A percentile compares a stretch with the other conserved stretches of the same genome.
phyloP scores from a whole-genome alignment of 2,888 invertebrate species.

The Thera obeliscata region DNA sequence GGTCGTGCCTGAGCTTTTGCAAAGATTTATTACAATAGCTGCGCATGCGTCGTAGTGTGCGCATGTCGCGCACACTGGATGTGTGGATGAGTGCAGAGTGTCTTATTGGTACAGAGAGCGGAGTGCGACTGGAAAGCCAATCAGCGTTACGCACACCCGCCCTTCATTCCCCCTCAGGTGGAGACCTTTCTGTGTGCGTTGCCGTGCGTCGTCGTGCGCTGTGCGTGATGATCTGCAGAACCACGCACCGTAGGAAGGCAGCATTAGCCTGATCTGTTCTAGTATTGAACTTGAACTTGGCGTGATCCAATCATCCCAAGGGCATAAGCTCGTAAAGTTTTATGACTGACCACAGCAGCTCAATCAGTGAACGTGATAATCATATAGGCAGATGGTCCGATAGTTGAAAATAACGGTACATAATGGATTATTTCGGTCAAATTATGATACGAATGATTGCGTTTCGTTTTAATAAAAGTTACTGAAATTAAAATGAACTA shows the following conservation, averaged over 20 bases:
- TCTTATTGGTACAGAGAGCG: too few species aligned
- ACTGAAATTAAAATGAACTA: too few species aligned
- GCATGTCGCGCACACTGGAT: too few species aligned
- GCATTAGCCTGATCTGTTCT: background rate
- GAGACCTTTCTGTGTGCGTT: too few species aligned
- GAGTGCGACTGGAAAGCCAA: too few species aligned
- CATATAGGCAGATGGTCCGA: conserved; percentile 12
- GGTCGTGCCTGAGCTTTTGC: conserved; percentile 76
- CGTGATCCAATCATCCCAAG: conserved; percentile 34
- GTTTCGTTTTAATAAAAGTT: conserved; percentile 19
- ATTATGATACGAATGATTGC: conserved; percentile 22
- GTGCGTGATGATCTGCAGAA: too few species aligned
- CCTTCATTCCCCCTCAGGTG: too few species aligned
- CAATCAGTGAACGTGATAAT: conserved; percentile 13
- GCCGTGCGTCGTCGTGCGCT: too few species aligned
- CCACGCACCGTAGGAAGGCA: too few species aligned
- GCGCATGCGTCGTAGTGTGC: too few species aligned
- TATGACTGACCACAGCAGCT: conserved; percentile 31
- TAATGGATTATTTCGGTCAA: conserved; percentile 25
- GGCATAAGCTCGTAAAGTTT: conserved; percentile 33
- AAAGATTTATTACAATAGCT: conserved; percentile 82
- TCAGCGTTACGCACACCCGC: too few species aligned
- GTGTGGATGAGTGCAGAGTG: too few species aligned
- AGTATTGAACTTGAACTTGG: conserved; percentile 36
- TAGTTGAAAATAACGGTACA: conserved; percentile 10